phyloP scores from a whole-genome alignment of 2,113 vertebrate species.

The Aegithalos caudatus region DNA sequence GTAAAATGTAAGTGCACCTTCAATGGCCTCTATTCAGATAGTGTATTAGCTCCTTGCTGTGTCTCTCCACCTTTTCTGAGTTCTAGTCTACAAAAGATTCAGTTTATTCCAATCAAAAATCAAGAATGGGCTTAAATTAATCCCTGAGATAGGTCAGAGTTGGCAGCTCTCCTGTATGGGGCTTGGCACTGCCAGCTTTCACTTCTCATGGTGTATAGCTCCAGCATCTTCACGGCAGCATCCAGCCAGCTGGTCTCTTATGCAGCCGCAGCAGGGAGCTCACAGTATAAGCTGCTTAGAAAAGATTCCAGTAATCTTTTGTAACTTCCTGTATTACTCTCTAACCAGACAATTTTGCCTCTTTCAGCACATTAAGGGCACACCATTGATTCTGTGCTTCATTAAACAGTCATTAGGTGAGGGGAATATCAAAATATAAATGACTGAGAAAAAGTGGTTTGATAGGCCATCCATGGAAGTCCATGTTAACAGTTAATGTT shows the following conservation, averaged over 20 bases:
- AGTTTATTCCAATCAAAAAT: neutral
- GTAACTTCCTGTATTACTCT: slow-evolving; percentile 52
- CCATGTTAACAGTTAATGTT: slow-evolving; percentile 21
- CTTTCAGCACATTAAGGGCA: slow-evolving; percentile 45
- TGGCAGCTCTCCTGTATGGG: neutral
- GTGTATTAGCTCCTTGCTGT: neutral
- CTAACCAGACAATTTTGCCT: slow-evolving; percentile 40
- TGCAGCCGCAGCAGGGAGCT: slow-evolving; percentile 23
- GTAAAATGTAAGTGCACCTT: slow-evolving; percentile 90
- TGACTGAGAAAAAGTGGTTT: slow-evolving; percentile 27
- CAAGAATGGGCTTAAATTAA: neutral
- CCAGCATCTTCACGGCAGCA: neutral
- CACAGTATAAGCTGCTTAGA: neutral
- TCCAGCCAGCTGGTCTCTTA: slow-evolving; percentile 45
- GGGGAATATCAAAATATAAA: slow-evolving; percentile 58
- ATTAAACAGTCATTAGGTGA: slow-evolving; percentile 71
- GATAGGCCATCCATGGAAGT: slow-evolving; percentile 21
- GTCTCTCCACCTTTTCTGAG: neutral
- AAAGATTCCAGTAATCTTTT: slow-evolving; percentile 29
- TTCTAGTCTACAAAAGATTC: neutral
- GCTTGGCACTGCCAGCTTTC: neutral
- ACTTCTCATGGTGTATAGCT: neutral
- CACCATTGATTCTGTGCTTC: slow-evolving; percentile 66
- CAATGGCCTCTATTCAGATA: neutral
- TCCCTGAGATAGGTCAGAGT: neutral